Percentiles rank a stretch among this genome's conserved stretches.
Conservation (phyloP, 2,888 invertebrate species). For the Prosapia bicincta region DNA sequence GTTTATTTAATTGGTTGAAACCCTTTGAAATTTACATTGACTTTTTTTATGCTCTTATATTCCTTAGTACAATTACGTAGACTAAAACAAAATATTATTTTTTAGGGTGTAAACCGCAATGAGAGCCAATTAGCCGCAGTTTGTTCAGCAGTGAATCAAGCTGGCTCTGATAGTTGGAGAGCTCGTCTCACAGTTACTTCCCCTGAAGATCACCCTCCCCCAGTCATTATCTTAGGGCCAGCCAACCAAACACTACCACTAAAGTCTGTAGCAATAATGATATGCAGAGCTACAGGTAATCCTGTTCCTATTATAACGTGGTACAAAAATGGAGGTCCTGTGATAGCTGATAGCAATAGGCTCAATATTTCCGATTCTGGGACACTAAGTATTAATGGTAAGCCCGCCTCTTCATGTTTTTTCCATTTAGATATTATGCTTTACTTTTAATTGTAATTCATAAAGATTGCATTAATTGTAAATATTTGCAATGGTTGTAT, state of each 20-base stretch:
- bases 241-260: constrained; percentile 91
- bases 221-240: constrained; percentile 85
- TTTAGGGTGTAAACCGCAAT: constrained; percentile 49
- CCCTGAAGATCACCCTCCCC: constrained; percentile 81
- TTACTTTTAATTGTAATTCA: too few relatives aligned
- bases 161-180: constrained; percentile 67
- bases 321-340: constrained; percentile 75
- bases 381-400: constrained; percentile 58
- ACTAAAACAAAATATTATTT: neutral
- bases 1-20: too few relatives aligned
- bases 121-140: constrained; percentile 70
- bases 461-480: too few relatives aligned
- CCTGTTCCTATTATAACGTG: constrained; percentile 70
- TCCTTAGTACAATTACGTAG: too few relatives aligned
- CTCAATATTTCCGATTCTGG: constrained; percentile 69
- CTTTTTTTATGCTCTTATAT: too few relatives aligned
- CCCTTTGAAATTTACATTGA: too few relatives aligned
- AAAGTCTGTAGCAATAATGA: constrained; percentile 79
- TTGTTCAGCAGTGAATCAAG: constrained; percentile 84
- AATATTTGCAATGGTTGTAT: too few relatives aligned
- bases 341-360: constrained; percentile 58
- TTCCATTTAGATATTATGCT: too few relatives aligned
- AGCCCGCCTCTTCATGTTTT: too few relatives aligned
- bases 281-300: constrained; percentile 63
- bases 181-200: constrained; percentile 63